These are phyloP conservation scores for Barbus barbus DNA, from an alignment of 2,113 vertebrate genomes.

Conservation along the genomic window DNA sequence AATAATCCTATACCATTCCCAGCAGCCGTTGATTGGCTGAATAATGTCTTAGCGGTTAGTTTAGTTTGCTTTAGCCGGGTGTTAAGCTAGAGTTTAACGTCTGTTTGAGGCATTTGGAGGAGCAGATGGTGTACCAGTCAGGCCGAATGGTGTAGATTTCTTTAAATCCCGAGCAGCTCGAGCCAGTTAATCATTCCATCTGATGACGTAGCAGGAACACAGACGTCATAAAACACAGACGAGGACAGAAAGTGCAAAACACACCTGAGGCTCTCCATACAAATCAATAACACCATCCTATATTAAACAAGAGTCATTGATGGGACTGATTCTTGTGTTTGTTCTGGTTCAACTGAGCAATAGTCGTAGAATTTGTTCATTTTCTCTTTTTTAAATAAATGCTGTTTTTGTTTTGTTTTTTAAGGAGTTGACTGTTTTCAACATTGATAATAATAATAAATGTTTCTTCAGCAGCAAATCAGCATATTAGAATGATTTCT, in stretches of 20 bases:
- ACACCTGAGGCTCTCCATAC: neutral
- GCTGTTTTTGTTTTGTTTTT: too few species aligned
- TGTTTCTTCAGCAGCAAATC: neutral
- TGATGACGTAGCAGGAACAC: too few species aligned
- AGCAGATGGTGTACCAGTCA: slow-evolving; percentile 19
- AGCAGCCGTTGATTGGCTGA: neutral
- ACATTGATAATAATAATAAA: neutral
- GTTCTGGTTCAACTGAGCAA: neutral
- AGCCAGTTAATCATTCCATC: slow-evolving; percentile 9
- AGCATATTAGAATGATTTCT: neutral
- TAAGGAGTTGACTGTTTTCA: too few species aligned
- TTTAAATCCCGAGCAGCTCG: neutral
- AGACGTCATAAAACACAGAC: neutral
- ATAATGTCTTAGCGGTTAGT: neutral
- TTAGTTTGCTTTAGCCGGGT: slow-evolving; percentile 1
- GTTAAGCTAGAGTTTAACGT: slow-evolving; percentile 10
- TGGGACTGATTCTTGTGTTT: neutral
- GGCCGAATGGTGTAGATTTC: neutral
- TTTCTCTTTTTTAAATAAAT: too few species aligned
- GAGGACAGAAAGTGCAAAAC: neutral
- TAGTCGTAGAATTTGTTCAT: too few species aligned
- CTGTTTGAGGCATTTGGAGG: slow-evolving; percentile 2
- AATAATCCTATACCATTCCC: neutral
- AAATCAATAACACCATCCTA: neutral
- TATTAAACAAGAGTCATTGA: neutral